phyloP scores from a whole-genome alignment of 2,113 vertebrate genomes.

The Lepidothrix coronata region DNA sequence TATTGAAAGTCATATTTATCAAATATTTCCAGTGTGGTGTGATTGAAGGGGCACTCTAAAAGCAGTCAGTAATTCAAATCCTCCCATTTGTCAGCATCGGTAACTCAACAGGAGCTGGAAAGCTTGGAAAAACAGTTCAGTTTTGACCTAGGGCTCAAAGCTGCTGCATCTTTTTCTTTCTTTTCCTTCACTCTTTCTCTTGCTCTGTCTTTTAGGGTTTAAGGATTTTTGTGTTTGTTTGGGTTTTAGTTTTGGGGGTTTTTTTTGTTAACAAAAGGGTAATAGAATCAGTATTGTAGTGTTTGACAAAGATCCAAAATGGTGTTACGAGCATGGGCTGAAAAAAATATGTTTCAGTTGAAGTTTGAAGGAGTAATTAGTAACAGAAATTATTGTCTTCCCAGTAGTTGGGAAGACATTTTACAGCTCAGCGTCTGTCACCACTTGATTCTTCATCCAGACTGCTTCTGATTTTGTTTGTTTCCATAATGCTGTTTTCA shows the following conservation, averaged over 20 bases:
- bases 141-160: not conserved
- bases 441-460: not conserved
- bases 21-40: conserved; percentile 1
- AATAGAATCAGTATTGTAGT: not conserved
- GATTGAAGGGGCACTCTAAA: conserved; percentile 1
- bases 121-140: not conserved
- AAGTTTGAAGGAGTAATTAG: not conserved
- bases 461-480: not conserved
- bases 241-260: too few relatives aligned
- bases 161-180: not conserved
- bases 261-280: not conserved
- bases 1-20: not conserved
- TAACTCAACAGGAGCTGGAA: not conserved
- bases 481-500: not conserved
- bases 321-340: not conserved
- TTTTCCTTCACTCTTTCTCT: not conserved
- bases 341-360: not conserved
- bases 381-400: not conserved
- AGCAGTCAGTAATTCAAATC: not conserved
- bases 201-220: not conserved
- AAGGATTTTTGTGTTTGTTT: not conserved
- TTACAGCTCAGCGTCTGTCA: not conserved
- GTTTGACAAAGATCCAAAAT: not conserved
- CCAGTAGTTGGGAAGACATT: not conserved
- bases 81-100: not conserved